A percentile compares a stretch with the other conserved stretches of the same genome.
Conservation (phyloP, 2,113 vertebrate genomes). For the Gadus chalcogrammus region DNA sequence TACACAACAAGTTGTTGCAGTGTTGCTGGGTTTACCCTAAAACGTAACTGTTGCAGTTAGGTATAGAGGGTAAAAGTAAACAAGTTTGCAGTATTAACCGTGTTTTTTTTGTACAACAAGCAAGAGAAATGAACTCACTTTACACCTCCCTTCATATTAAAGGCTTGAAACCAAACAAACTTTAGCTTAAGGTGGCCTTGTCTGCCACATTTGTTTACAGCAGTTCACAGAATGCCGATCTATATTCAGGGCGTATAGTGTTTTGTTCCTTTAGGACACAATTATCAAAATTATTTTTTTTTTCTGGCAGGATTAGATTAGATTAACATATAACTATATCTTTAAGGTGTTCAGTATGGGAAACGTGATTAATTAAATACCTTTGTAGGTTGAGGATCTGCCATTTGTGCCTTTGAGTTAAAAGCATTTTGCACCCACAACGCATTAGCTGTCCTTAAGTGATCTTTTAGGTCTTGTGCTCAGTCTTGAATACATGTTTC, state of each 20-base stretch:
- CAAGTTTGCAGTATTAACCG: too few species aligned
- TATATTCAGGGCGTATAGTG: constrained; percentile 5
- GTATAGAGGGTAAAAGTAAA: too few species aligned
- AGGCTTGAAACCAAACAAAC: too few species aligned
- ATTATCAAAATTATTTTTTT: background rate
- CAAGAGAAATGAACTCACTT: too few species aligned
- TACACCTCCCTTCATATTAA: too few species aligned
- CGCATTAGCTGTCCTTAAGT: constrained; percentile 38
- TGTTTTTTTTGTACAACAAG: too few species aligned
- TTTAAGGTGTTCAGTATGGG: constrained; percentile 10
- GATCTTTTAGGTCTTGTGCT: constrained; percentile 30
- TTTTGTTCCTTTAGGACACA: constrained; percentile 1
- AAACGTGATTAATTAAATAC: constrained; percentile 10
- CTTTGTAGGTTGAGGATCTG: constrained; percentile 19
- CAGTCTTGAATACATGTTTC: constrained; percentile 3
- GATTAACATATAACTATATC: background rate
- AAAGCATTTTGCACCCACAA: constrained; percentile 31
- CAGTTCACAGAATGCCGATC: constrained; percentile 1
- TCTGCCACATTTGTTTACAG: background rate
- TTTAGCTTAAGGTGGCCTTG: too few species aligned
- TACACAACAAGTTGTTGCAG: too few species aligned
- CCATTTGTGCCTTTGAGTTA: constrained; percentile 11
- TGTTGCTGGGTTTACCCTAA: too few species aligned
- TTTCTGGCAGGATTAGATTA: constrained; percentile 1
- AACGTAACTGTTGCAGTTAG: too few species aligned